Percentiles rank a stretch among this genome's conserved stretches.
These are phyloP conservation scores for Thalassophryne amazonica DNA, from an alignment of 2,797 vertebrate species.

Conservation along the genomic window DNA sequence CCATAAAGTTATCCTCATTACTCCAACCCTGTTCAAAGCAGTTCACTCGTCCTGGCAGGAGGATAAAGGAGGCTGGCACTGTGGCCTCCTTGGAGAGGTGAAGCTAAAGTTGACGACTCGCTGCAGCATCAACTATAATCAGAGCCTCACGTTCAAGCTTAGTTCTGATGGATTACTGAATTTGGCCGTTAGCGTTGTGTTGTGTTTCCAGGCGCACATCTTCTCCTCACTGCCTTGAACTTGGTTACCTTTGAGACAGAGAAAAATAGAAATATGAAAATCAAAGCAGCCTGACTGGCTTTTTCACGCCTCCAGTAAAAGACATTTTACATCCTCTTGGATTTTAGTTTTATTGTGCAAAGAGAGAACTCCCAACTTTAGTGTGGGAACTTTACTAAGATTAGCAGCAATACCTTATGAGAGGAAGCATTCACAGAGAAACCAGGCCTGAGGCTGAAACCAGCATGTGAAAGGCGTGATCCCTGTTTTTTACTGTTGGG, in stretches of 20 bases:
- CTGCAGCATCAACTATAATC: slow-evolving; percentile 23
- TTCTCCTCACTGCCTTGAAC: slow-evolving; percentile 17
- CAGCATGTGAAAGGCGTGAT: neutral
- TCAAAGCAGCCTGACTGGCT: slow-evolving; percentile 16
- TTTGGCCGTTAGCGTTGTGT: slow-evolving; percentile 28
- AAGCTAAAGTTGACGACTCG: slow-evolving; percentile 15
- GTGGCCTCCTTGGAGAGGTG: slow-evolving; percentile 21
- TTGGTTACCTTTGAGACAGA: neutral
- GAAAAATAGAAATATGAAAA: slow-evolving; percentile 24
- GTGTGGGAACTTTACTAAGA: slow-evolving; percentile 38
- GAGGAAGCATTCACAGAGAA: slow-evolving; percentile 17
- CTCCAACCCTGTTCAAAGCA: slow-evolving; percentile 44
- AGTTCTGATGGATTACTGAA: slow-evolving; percentile 43
- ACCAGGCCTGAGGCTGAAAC: slow-evolving; percentile 32
- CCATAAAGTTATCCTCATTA: slow-evolving; percentile 53
- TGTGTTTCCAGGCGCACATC: slow-evolving; percentile 11
- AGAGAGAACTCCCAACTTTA: slow-evolving; percentile 34
- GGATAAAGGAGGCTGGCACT: slow-evolving; percentile 34
- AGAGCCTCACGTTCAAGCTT: slow-evolving; percentile 28
- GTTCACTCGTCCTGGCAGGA: slow-evolving; percentile 34
- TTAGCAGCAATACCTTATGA: slow-evolving; percentile 21
- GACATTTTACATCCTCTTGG: slow-evolving; percentile 14
- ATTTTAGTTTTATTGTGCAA: slow-evolving; percentile 36
- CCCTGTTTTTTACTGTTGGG: slow-evolving; percentile 2
- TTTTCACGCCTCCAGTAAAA: slow-evolving; percentile 26